Conservation (phyloP, 2,113 vertebrate species). For the Nibea albiflora region DNA sequence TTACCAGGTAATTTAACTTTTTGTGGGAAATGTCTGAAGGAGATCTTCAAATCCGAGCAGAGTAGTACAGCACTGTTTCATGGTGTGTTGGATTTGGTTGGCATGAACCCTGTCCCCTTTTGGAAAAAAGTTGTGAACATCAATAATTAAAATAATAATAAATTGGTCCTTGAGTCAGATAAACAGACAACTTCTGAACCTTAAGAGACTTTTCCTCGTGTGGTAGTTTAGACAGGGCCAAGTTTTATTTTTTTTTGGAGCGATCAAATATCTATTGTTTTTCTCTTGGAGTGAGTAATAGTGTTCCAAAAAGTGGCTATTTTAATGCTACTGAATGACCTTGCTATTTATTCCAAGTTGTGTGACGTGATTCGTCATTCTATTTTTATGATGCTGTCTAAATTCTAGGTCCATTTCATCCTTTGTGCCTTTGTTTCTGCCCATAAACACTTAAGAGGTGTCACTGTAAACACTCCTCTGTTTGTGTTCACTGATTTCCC, state of each 20-base stretch:
- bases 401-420: conserved; percentile 36
- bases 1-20: no score
- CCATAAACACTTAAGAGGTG: conserved; percentile 43
- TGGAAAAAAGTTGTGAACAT: conserved; percentile 9
- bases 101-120: conserved; percentile 7
- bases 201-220: background rate
- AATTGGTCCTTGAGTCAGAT: background rate
- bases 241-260: background rate
- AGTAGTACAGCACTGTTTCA: background rate
- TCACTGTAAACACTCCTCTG: conserved; percentile 52
- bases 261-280: conserved; percentile 18
- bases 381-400: conserved; percentile 59
- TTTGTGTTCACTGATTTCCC: conserved; percentile 68
- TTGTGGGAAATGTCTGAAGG: background rate
- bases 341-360: conserved; percentile 30
- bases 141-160: background rate
- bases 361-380: conserved; percentile 14
- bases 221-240: background rate
- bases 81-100: background rate
- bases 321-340: background rate
- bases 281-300: background rate
- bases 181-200: background rate
- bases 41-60: background rate
- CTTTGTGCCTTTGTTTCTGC: background rate
- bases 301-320: background rate